phyloP scores from a whole-genome alignment of 2,113 vertebrate genomes.

The Numida meleagris region DNA sequence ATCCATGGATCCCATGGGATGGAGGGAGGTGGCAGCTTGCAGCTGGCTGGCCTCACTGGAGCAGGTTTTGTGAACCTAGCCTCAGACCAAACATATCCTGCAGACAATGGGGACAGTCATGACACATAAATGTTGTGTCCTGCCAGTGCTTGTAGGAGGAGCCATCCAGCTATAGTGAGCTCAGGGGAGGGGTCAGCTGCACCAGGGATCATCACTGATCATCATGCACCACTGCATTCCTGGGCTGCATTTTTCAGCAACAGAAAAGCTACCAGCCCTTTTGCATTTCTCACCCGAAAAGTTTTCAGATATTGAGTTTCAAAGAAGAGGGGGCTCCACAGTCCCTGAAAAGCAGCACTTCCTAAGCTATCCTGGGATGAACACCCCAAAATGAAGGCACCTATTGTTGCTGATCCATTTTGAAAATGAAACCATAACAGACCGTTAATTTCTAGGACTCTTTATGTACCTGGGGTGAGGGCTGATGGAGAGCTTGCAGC shows the following conservation, averaged over 20 bases:
- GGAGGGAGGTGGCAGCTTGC: background rate
- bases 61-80: accelerated
- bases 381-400: background rate
- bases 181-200: background rate
- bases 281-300: background rate
- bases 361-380: background rate
- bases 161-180: background rate
- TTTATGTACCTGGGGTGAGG: background rate
- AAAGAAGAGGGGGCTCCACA: background rate
- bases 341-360: background rate
- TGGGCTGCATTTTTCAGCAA: background rate
- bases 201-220: background rate
- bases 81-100: accelerated
- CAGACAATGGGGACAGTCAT: background rate
- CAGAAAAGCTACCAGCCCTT: accelerated
- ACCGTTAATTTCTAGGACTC: background rate
- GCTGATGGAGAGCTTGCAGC: background rate
- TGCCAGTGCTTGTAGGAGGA: background rate
- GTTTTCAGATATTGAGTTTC: background rate
- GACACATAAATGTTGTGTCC: accelerated
- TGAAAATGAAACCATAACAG: background rate
- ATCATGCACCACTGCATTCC: accelerated
- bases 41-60: background rate
- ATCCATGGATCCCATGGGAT: background rate
- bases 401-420: background rate